A percentile compares a stretch with the other conserved stretches of the same genome.
These are phyloP conservation scores for Pristionchus fissidentatus DNA, from an alignment of 2,888 invertebrate genomes.

Conservation along the genomic window DNA sequence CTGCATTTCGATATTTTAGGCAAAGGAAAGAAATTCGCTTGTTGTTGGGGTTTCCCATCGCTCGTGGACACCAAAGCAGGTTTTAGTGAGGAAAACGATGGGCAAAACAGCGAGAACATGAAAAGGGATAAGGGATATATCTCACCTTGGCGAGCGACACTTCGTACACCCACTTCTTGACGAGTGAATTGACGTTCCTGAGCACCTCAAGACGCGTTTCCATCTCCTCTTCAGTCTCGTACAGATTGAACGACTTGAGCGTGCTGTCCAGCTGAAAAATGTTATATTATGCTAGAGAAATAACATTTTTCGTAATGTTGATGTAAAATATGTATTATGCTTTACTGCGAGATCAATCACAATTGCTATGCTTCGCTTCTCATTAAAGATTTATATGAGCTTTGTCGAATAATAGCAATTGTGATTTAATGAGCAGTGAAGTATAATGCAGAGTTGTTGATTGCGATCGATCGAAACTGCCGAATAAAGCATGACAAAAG, in stretches of 20 bases:
- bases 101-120: background rate
- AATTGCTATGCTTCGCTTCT: background rate
- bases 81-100: background rate
- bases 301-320: conserved; percentile 25
- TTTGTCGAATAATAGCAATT: background rate
- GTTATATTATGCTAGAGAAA: background rate
- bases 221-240: conserved; percentile 72
- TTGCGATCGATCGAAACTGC: background rate
- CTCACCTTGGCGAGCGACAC: conserved; percentile 83
- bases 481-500: background rate
- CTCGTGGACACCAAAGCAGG: background rate
- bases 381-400: too few species aligned
- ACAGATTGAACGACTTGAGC: conserved; percentile 64
- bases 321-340: background rate
- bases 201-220: conserved; percentile 77
- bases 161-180: conserved; percentile 93
- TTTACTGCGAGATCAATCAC: background rate
- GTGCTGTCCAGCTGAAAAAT: conserved; percentile 52
- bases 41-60: too few species aligned
- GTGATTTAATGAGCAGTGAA: too few species aligned
- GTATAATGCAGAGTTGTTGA: too few species aligned
- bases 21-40: too few species aligned
- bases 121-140: too few species aligned
- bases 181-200: conserved; percentile 88
- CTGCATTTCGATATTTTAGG: too few species aligned